These are phyloP conservation scores for Paraplagusia blochii DNA, from an alignment of 2,113 vertebrate species.

Conservation along the genomic window DNA sequence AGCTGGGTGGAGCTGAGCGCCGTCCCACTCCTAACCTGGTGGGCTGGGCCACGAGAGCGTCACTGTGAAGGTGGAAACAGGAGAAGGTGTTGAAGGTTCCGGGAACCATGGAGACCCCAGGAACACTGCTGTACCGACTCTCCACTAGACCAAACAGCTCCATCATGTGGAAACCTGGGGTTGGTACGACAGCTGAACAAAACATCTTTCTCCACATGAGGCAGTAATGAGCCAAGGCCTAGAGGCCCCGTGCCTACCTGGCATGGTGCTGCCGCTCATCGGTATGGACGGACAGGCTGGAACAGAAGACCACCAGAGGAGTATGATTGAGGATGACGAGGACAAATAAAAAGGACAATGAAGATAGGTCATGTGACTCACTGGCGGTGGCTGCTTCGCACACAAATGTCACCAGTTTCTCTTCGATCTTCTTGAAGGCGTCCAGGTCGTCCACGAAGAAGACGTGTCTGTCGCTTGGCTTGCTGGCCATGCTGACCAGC, in stretches of 20 bases:
- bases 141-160: constrained; percentile 93
- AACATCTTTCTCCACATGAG: no score
- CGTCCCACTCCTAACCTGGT: constrained; percentile 80
- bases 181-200: not conserved
- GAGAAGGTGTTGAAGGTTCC: constrained; percentile 94
- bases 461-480: constrained; percentile 90
- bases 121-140: constrained; percentile 82
- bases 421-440: constrained; percentile 94
- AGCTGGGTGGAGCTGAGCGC: no score
- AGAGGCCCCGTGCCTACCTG: constrained; percentile 75
- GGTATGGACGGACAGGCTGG: constrained; percentile 87
- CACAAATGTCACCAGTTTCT: constrained; percentile 95
- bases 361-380: constrained; percentile 64
- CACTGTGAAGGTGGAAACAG: constrained; percentile 85
- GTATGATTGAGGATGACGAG: not conserved
- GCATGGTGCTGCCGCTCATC: constrained; percentile 84
- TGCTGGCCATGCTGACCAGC: constrained; percentile 92
- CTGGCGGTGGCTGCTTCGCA: constrained; percentile 96
- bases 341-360: no score
- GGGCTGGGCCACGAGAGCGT: constrained; percentile 88
- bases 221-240: not conserved
- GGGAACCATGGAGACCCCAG: constrained; percentile 93
- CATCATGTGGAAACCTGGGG: constrained; percentile 96
- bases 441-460: constrained; percentile 99
- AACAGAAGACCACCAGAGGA: not conserved